A percentile compares a stretch with the other conserved stretches of the same genome.
Conservation (phyloP, 1,140 invertebrate genomes). For the Phortica variegata region DNA sequence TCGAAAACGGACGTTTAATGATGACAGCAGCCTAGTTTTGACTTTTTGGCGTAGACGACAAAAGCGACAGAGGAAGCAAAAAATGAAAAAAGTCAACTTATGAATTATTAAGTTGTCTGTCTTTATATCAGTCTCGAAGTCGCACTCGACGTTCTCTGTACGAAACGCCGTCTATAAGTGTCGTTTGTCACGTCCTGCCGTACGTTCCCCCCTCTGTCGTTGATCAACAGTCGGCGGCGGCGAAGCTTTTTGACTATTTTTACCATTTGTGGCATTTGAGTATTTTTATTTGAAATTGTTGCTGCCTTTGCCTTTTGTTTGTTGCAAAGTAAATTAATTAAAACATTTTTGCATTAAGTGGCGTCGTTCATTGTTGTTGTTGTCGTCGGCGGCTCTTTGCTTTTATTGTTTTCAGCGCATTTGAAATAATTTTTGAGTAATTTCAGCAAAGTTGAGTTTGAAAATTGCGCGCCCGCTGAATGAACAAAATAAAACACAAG, state of each 20-base stretch:
- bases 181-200: neutral
- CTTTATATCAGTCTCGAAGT: no score
- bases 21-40: no score
- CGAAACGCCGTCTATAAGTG: neutral
- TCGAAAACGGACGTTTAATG: no score
- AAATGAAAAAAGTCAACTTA: slow-evolving; percentile 11
- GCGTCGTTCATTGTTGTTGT: no score
- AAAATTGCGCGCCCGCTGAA: no score
- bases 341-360: slow-evolving; percentile 51
- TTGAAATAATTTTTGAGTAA: slow-evolving; percentile 42
- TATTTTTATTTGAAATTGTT: neutral
- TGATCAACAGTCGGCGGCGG: no score
- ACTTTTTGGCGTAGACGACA: neutral
- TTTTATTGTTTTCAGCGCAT: neutral
- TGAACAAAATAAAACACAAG: no score
- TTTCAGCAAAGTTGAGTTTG: slow-evolving; percentile 1
- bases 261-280: neutral
- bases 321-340: slow-evolving; percentile 40
- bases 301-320: neutral
- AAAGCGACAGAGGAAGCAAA: neutral
- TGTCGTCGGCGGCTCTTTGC: no score
- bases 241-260: no score
- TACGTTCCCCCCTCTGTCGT: neutral
- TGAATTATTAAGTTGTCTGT: slow-evolving; percentile 50
- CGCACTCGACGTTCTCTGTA: no score